Evolutionary conservation across 2,113 vertebrate genomes (phyloP).

Genomic region (Dicerorhinus sumatrensis): DNA sequence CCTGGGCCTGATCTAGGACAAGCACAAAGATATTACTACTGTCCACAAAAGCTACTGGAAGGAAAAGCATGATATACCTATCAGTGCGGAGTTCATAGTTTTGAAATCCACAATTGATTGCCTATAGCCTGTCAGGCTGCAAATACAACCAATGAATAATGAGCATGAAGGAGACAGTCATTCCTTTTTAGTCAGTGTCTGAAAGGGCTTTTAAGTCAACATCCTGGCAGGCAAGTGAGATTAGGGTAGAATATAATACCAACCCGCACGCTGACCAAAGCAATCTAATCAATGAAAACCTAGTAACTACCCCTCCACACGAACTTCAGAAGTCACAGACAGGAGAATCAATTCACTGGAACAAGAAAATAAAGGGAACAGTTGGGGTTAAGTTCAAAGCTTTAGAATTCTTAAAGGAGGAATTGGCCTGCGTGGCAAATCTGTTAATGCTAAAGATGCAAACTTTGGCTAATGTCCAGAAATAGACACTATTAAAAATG

Average conservation of each 20-base stretch:
- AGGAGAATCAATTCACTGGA: neutral
- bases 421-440: conserved; percentile 41
- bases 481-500: conserved; percentile 67
- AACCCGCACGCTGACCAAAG: neutral
- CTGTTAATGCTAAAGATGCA: conserved; percentile 32
- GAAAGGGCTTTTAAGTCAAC: neutral
- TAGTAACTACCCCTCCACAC: neutral
- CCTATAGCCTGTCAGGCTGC: neutral
- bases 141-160: neutral
- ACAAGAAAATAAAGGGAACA: conserved; percentile 33
- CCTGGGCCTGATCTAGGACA: too few relatives aligned
- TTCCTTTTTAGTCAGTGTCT: neutral
- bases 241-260: neutral
- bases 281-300: neutral
- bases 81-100: neutral
- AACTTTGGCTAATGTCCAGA: conserved; percentile 51
- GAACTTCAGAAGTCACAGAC: neutral
- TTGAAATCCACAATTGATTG: neutral
- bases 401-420: conserved; percentile 55
- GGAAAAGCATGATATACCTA: neutral
- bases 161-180: neutral
- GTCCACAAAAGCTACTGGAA: neutral
- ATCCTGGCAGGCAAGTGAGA: neutral
- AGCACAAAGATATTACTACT: neutral
- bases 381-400: conserved; percentile 56